A percentile compares a stretch with the other conserved stretches of the same genome.
Evolutionary conservation across 2,113 vertebrate genomes (phyloP).

Genomic region (Chiloscyllium plagiosum): DNA sequence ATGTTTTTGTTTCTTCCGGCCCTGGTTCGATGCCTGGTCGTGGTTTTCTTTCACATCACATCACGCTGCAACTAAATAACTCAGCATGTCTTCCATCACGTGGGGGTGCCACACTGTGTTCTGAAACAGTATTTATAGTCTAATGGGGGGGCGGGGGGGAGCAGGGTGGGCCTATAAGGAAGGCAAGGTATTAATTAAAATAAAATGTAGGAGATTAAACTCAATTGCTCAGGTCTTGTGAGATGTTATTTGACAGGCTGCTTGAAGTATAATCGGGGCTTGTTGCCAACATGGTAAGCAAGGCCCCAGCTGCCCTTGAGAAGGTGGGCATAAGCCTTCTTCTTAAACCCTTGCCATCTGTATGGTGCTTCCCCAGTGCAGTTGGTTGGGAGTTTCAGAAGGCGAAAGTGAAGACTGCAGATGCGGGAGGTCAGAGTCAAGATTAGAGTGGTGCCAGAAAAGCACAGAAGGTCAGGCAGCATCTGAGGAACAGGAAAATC

Average conservation of each 20-base stretch:
- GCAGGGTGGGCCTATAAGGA: not conserved
- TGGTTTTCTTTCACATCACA: not conserved
- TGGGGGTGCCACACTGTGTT: not conserved
- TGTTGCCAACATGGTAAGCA: not conserved
- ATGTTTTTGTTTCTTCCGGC: not conserved
- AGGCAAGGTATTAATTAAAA: not conserved
- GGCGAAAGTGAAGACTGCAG: too few species aligned
- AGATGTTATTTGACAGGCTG: not conserved
- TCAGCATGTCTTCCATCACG: not conserved
- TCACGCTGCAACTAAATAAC: not conserved
- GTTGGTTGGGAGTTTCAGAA: not conserved
- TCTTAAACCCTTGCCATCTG: not conserved
- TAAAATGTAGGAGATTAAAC: not conserved
- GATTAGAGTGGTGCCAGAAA: too few species aligned
- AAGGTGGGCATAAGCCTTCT: not conserved
- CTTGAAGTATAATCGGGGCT: not conserved
- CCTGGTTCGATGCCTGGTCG: not conserved
- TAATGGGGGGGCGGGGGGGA: not conserved
- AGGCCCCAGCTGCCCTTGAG: not conserved
- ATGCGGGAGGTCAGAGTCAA: too few species aligned
- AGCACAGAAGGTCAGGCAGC: too few species aligned
- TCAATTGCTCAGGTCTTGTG: not conserved
- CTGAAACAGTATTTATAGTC: not conserved
- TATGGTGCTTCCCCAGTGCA: not conserved
- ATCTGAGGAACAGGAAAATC: too few species aligned